Evolutionary conservation across 1,140 invertebrate genomes (phyloP), one percentile per base, ranked within the genome.

Genomic region (Drosophila dunni): DNA sequence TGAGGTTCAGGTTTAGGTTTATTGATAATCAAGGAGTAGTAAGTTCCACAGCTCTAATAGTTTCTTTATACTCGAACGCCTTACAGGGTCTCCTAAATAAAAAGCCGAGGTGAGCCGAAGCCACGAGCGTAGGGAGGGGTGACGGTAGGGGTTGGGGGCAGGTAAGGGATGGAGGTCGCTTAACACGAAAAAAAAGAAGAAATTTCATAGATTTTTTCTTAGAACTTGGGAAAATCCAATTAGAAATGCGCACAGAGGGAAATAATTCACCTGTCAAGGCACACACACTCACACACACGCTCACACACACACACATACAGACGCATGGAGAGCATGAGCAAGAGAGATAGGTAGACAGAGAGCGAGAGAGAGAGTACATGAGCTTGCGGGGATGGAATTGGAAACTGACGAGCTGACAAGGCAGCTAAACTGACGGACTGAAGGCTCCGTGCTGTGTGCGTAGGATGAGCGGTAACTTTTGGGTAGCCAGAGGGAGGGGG

Each of bases 151-250:
- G 42, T 17, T 7, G 44, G 56, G 68, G 40, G 34, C 24, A 29
- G 11, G 9, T 44, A n/a, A 15, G 38, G 13, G 42, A 11, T 7
- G 44, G 56, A 68, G 71, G 65, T 60, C 42, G 64, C 61, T 9
- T 3, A 58, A 40, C 29, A 57, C 29, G 15, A 33, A 38, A 34
- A 36, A 60, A 77, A 40, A 60, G 54, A 54, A 69, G 58, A 82
- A 82, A 81, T 81, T 91, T 91, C 85, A 91, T 91, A 91, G 89
- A 91, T 91, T 91, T 91, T 91, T 91, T 91, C 90, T 91, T 91
- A 91, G 90, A 91, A 91, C 79, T 64, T 48, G 75, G 81, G 89
- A 89, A 91, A 91, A 91, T 91, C 90, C 90, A 91, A 91, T 91
- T 91, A 91, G 88, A 81, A 91, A 88, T 81, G 86, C 82, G 79